These are phyloP conservation scores for Orthosia incerta DNA, from an alignment of 2,888 invertebrate genomes.

Conservation along the genomic window DNA sequence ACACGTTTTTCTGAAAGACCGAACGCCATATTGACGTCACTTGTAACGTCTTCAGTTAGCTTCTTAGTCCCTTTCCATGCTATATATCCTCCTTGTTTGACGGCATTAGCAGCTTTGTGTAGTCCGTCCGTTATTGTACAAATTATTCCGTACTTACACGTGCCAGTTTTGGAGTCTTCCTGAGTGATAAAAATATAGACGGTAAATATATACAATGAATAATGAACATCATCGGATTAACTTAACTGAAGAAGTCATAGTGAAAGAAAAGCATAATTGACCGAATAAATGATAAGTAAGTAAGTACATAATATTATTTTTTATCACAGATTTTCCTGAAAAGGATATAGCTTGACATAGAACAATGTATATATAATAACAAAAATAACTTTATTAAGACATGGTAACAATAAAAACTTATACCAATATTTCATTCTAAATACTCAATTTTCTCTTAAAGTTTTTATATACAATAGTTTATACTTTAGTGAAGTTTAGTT, in stretches of 20 bases:
- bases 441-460: too few relatives aligned
- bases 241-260: background rate
- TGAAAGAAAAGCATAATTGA: background rate
- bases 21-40: background rate
- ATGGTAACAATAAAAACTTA: background rate
- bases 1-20: background rate
- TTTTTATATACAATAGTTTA: background rate
- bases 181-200: constrained; percentile 5
- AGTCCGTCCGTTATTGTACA: background rate
- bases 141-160: background rate
- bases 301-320: background rate
- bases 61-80: background rate
- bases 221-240: background rate
- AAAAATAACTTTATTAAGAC: background rate
- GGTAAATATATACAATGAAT: background rate
- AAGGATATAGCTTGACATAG: background rate
- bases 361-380: background rate
- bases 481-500: background rate
- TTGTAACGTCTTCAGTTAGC: background rate
- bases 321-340: background rate
- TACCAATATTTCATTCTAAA: too few relatives aligned
- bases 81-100: too few relatives aligned
- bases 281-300: background rate
- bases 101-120: too few relatives aligned
- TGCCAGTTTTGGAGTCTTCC: background rate